These are phyloP conservation scores for Calvadosia cruxmelitensis DNA, from an alignment of 30 jellyfish, hydroid and myxozoan species.

Conservation along the genomic window DNA sequence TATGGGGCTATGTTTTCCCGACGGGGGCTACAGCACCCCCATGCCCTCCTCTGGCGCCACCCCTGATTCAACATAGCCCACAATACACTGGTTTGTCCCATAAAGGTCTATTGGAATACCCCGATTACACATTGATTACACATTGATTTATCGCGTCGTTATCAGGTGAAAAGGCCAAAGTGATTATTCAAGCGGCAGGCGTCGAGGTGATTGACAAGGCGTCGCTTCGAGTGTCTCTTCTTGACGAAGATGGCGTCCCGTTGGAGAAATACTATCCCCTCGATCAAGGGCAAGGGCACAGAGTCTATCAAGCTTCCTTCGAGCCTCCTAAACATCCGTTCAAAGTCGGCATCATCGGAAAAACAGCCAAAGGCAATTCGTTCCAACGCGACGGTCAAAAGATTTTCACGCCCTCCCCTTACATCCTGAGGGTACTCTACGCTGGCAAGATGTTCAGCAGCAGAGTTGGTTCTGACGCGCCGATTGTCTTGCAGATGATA, in stretches of 20 bases:
- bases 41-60: too few species aligned
- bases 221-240: background rate
- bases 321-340: constrained; percentile 29
- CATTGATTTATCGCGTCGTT: too few species aligned
- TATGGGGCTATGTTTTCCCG: too few species aligned
- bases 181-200: background rate
- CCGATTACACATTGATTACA: too few species aligned
- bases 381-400: constrained; percentile 48
- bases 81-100: too few species aligned
- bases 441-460: background rate
- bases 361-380: constrained; percentile 29
- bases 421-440: constrained; percentile 23
- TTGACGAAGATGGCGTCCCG: background rate
- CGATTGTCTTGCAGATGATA: background rate
- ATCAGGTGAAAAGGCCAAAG: background rate
- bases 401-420: constrained; percentile 34
- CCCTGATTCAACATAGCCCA: too few species aligned
- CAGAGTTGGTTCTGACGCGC: background rate
- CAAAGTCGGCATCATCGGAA: constrained; percentile 42
- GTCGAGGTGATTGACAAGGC: background rate
- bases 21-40: too few species aligned
- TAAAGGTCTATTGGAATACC: too few species aligned
- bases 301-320: constrained; percentile 38
- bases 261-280: background rate
- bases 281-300: constrained; percentile 14